Percentiles rank a stretch among this genome's conserved stretches.
Evolutionary conservation across 2,888 invertebrate species (phyloP).

Genomic region (Sminthurides aquaticus): DNA sequence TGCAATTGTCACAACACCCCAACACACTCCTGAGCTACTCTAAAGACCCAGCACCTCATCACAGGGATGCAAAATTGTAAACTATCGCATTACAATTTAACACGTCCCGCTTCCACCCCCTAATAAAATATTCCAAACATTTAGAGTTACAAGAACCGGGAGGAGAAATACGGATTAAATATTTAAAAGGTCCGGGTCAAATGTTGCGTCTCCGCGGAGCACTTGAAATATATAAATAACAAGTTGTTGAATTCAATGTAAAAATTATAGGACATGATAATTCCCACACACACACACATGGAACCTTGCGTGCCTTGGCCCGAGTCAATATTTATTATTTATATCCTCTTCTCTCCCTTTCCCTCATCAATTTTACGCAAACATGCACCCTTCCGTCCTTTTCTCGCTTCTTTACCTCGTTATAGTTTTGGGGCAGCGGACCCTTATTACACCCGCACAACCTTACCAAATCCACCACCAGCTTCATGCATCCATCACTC

Average conservation of each 20-base stretch:
- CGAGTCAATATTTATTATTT: slow-evolving; percentile 13
- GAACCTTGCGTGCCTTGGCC: slow-evolving; percentile 13
- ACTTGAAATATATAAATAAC: slow-evolving; percentile 15
- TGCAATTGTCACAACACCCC: too few relatives aligned
- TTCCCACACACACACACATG: slow-evolving; percentile 11
- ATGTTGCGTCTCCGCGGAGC: slow-evolving; percentile 1
- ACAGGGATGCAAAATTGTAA: too few relatives aligned
- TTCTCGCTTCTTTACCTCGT: too few relatives aligned
- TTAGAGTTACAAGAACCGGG: not conserved
- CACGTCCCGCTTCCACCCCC: too few relatives aligned
- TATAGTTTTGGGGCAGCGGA: too few relatives aligned
- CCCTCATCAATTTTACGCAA: not conserved
- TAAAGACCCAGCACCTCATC: too few relatives aligned
- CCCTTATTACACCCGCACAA: too few relatives aligned
- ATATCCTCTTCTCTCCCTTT: not conserved
- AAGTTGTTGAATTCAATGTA: slow-evolving; percentile 11
- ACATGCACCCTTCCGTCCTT: not conserved
- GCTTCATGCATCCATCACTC: not conserved
- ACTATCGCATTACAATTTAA: too few relatives aligned
- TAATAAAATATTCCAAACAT: too few relatives aligned
- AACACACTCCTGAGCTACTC: too few relatives aligned
- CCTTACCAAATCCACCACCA: too few relatives aligned
- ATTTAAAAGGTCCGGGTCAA: slow-evolving; percentile 19
- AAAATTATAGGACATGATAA: slow-evolving; percentile 14
- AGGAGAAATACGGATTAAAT: slow-evolving; percentile 8